A percentile compares a stretch with the other conserved stretches of the same genome.
phyloP scores from a whole-genome alignment of 2,113 vertebrate genomes.

The Saguinus imperator region DNA sequence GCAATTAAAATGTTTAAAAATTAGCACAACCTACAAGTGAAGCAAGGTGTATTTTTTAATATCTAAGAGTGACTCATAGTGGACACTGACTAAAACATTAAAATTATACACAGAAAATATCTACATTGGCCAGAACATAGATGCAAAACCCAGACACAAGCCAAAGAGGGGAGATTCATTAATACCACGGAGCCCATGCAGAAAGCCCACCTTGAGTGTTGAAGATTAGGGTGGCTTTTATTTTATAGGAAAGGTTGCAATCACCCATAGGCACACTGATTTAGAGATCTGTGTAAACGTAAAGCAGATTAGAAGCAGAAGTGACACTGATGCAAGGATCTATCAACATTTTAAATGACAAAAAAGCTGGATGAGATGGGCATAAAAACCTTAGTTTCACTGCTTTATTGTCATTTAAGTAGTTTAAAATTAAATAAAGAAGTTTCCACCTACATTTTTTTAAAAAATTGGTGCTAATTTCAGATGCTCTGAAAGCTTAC shows the following conservation, averaged over 20 bases:
- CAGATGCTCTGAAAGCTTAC: neutral
- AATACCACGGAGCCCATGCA: neutral
- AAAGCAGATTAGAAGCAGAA: constrained; percentile 1
- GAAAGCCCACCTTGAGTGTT: neutral
- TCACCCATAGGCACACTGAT: neutral
- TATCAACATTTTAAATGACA: neutral
- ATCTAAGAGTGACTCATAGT: neutral
- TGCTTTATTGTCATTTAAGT: neutral
- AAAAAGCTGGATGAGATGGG: neutral
- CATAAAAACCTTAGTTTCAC: neutral
- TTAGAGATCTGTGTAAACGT: neutral
- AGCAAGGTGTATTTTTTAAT: neutral
- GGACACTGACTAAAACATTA: neutral
- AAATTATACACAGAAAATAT: neutral
- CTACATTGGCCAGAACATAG: neutral
- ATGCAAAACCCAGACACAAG: neutral
- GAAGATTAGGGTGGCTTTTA: neutral
- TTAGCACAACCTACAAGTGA: neutral
- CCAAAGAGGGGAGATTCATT: neutral
- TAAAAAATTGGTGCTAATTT: neutral
- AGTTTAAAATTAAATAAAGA: neutral
- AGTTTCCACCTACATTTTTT: neutral
- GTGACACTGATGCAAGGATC: neutral
- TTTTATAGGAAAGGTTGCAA: neutral
- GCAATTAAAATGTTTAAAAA: neutral